Evolutionary conservation across 2,888 invertebrate species (phyloP).

Genomic region (Tyria jacobaeae): DNA sequence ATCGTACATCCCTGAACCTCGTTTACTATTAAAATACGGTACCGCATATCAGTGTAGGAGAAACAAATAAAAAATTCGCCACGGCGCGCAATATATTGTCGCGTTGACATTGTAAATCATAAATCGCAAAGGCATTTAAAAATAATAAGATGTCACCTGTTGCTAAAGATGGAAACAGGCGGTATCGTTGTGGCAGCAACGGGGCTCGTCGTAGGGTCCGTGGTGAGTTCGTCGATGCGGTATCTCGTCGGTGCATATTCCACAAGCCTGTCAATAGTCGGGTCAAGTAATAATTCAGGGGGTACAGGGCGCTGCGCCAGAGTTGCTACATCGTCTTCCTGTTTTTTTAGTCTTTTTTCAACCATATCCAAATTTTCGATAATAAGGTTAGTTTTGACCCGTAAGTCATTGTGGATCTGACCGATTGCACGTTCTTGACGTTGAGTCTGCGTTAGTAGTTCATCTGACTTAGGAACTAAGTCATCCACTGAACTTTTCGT

Average conservation of each 20-base stretch:
- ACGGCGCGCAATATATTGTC: constrained; percentile 41
- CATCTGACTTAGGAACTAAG: constrained; percentile 94
- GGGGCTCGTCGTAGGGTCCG: constrained; percentile 75
- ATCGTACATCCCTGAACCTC: constrained; percentile 53
- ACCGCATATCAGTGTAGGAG: constrained; percentile 28
- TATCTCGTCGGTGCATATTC: constrained; percentile 92
- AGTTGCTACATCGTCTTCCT: constrained; percentile 93
- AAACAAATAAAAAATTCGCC: constrained; percentile 32
- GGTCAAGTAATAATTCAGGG: constrained; percentile 90
- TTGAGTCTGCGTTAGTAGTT: constrained; percentile 93
- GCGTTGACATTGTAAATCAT: constrained; percentile 22
- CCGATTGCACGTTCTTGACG: constrained; percentile 95
- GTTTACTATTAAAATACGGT: constrained; percentile 26
- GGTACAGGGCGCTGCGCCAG: constrained; percentile 91
- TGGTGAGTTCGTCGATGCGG: constrained; percentile 74
- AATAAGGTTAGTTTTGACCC: constrained; percentile 94
- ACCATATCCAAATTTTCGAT: constrained; percentile 95
- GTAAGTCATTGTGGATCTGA: constrained; percentile 93
- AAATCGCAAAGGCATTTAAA: constrained; percentile 54
- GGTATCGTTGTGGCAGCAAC: constrained; percentile 67
- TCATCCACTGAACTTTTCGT: constrained; percentile 95
- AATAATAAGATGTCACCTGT: constrained; percentile 79
- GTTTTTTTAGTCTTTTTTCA: constrained; percentile 93
- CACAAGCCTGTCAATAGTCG: constrained; percentile 92
- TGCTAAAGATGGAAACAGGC: constrained; percentile 62